Base-by-base conservation (phyloP, 2,113 vertebrate species). In the Ammodytes marinus region DNA sequence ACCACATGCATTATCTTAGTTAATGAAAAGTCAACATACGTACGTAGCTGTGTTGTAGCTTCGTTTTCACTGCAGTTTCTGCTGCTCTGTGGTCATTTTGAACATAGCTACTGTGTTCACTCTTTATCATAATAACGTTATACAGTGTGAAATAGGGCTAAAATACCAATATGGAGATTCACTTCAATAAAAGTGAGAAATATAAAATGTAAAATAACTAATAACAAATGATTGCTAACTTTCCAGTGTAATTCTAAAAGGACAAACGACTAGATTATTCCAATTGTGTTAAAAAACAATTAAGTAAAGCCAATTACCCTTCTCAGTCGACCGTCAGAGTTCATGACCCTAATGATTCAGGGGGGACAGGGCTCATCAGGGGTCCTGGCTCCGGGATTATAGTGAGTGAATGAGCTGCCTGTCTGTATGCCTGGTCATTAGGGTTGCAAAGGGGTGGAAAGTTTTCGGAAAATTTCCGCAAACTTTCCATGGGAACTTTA, bases 321-420 rank as follows among this genome's bases (percentile, higher is more conserved):
- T 12, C 14, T 67, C 67, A 42, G 19, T 43, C 11, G 35, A 69
- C 70, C 11, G 64, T 60, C 64, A 60, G 60, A 35, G 67, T 43
- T 76, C 53, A 61, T 10, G 77, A 72, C 82, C 52, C 39, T 52
- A 37, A 46, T 35, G 35, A 27, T 19, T 47, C 1, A 43, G 37
- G 19, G 52, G 40, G 5, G 37, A 13, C 71, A 59, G n/a, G 74
- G 46, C 54, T 55, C 13, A 45, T n/a, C 52, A 2, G 17, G 52
- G 64, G 13, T 40, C 53, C 9, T 67, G 66, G 43, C 39, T 3
- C 53, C 45, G 54, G 50, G 57, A 39, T 46, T 45, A 39, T 8
- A 46, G 50, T 0, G 57, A 46, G 42, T 69, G 53, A 77, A 80
- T 68, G 61, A 82, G 63, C n/a, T 64, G 74, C 53, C 42, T 82